A percentile compares a stretch with the other conserved stretches of the same genome.
Evolutionary conservation across 2,113 vertebrate species (phyloP).

Genomic region (Seriola dumerili): DNA sequence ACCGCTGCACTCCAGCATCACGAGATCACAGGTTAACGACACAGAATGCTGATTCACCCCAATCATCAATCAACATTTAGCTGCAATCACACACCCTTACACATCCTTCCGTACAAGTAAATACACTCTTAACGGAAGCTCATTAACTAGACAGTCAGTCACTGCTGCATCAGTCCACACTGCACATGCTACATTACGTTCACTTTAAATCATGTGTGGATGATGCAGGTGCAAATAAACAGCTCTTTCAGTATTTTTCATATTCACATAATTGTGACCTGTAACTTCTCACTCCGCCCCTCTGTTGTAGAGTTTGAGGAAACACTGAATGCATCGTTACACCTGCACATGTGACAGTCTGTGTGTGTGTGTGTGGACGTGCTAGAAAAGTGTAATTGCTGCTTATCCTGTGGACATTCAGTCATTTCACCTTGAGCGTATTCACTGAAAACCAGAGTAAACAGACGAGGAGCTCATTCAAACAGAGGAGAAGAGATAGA

Average conservation of each 20-base stretch:
- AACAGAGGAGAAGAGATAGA: neutral
- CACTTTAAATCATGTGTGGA: neutral
- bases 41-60: slow-evolving; percentile 18
- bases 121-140: neutral
- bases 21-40: slow-evolving; percentile 7
- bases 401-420: too few relatives aligned
- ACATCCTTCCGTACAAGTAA: slow-evolving; percentile 26
- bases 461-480: neutral
- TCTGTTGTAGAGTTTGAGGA: neutral
- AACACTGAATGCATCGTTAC: neutral
- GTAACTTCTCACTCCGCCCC: neutral
- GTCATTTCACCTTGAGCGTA: too few relatives aligned
- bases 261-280: neutral
- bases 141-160: slow-evolving; percentile 20
- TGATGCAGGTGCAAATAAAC: neutral
- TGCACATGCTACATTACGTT: neutral
- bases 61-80: slow-evolving; percentile 33
- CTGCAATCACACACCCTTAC: slow-evolving; percentile 13
- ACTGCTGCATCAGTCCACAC: slow-evolving; percentile 4
- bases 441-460: neutral
- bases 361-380: too few relatives aligned
- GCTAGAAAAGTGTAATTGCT: too few relatives aligned
- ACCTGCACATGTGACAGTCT: too few relatives aligned
- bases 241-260: slow-evolving; percentile 1
- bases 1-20: neutral